Evolutionary conservation across 2,888 invertebrate genomes (phyloP).

Genomic region (Alcis repandata): DNA sequence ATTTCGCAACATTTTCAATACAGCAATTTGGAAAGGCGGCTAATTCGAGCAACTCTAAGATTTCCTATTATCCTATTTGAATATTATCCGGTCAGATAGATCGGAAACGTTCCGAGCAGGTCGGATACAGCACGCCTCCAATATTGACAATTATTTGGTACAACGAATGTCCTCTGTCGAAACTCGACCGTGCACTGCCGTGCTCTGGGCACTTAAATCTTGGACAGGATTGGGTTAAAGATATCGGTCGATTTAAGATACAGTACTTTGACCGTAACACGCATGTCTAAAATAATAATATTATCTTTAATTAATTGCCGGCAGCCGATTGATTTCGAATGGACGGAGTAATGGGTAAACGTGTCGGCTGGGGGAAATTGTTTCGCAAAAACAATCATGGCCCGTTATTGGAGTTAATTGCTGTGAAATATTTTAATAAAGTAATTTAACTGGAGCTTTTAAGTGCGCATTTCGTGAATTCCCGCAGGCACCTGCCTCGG

Average conservation of each 20-base stretch:
- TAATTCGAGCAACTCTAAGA: constrained; percentile 61
- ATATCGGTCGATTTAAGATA: constrained; percentile 47
- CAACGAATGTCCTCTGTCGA: constrained; percentile 69
- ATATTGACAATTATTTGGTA: constrained; percentile 76
- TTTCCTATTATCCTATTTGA: constrained; percentile 71
- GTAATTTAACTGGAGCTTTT: constrained; percentile 49
- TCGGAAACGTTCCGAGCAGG: constrained; percentile 58
- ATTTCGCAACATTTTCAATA: constrained; percentile 78
- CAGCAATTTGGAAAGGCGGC: constrained; percentile 75
- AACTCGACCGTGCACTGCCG: constrained; percentile 57
- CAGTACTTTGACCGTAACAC: constrained; percentile 8
- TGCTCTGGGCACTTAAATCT: constrained; percentile 45
- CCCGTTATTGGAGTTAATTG: constrained; percentile 41
- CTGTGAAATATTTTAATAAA: constrained; percentile 44
- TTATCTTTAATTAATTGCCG: constrained; percentile 46
- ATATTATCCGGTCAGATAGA: constrained; percentile 66
- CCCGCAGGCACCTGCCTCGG: constrained; percentile 63
- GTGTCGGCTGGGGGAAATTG: constrained; percentile 43
- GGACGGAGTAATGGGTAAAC: constrained; percentile 30
- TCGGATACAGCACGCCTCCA: constrained; percentile 66
- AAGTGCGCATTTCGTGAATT: constrained; percentile 55
- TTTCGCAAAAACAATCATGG: constrained; percentile 55
- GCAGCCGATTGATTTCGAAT: constrained; percentile 54
- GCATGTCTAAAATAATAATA: constrained; percentile 24
- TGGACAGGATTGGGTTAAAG: constrained; percentile 61